Evolutionary conservation across 2,113 vertebrate species (phyloP).

Genomic region (Grus americana): DNA sequence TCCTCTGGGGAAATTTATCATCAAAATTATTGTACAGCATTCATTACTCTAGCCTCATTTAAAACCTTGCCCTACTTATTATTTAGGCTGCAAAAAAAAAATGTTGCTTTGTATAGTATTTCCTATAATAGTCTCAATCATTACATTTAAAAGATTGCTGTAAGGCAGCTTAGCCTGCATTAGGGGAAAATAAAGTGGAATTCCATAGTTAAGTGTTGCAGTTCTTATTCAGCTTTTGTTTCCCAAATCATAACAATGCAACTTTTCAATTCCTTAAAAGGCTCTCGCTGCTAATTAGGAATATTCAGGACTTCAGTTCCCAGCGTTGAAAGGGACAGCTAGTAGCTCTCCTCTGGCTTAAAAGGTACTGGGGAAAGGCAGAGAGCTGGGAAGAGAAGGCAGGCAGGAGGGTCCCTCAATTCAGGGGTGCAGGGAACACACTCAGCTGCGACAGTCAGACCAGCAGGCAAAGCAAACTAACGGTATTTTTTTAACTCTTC

Average conservation of each 20-base stretch:
- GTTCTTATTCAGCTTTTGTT: slow-evolving; percentile 47
- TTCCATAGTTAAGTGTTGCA: slow-evolving; percentile 22
- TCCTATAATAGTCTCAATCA: slow-evolving; percentile 65
- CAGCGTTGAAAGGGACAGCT: neutral
- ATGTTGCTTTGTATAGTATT: slow-evolving; percentile 54
- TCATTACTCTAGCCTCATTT: slow-evolving; percentile 68
- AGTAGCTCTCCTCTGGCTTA: neutral
- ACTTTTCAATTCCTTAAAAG: neutral
- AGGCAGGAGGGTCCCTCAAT: neutral
- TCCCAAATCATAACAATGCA: slow-evolving; percentile 17
- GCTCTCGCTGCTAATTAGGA: neutral
- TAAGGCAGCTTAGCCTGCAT: slow-evolving; percentile 58
- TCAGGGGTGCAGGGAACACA: neutral
- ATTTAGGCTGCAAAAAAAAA: slow-evolving; percentile 59
- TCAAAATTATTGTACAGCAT: slow-evolving; percentile 66
- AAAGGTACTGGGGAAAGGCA: neutral
- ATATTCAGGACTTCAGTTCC: neutral
- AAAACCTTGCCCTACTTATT: slow-evolving; percentile 71
- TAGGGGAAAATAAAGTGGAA: slow-evolving; percentile 42
- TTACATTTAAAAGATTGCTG: slow-evolving; percentile 65
- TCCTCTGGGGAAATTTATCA: slow-evolving; percentile 66
- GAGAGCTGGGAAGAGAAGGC: neutral
- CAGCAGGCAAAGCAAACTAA: slow-evolving; percentile 13
- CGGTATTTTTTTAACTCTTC: neutral
- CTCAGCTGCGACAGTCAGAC: neutral